Conservation (phyloP, 2,113 vertebrate genomes). For the Irena cyanogastra region DNA sequence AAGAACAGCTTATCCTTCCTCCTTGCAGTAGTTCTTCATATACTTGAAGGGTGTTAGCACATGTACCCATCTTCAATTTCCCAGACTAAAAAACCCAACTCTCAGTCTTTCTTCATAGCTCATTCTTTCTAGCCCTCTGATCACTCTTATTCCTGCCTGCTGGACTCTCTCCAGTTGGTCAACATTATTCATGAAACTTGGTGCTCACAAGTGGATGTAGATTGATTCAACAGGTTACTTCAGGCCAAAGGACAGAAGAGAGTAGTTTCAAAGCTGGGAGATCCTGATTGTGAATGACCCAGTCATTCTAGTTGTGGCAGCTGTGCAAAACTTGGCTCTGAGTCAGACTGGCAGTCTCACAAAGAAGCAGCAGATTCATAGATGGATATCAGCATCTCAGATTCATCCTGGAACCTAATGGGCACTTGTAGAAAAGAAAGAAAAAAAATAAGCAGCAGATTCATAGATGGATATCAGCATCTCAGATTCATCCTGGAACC, state of each 20-base stretch:
- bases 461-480: not conserved
- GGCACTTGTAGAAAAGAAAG: not conserved
- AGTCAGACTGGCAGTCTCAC: not conserved
- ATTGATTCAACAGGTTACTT: not conserved
- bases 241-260: not conserved
- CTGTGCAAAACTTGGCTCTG: not conserved
- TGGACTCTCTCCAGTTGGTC: slow-evolving; percentile 28
- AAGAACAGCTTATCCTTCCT: not conserved
- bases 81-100: slow-evolving; percentile 37
- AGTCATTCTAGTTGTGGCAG: not conserved
- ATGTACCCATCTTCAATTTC: not conserved
- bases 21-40: not conserved
- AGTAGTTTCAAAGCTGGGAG: not conserved
- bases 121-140: not conserved
- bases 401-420: not conserved
- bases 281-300: not conserved
- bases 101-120: slow-evolving; percentile 15
- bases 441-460: not conserved
- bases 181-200: not conserved
- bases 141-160: not conserved
- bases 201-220: not conserved
- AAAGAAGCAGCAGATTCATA: not conserved
- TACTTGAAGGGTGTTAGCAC: not conserved
- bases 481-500: not conserved
- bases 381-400: not conserved